Evolutionary conservation across 2,888 invertebrate genomes (phyloP).

Genomic region (Cosmopolites sordidus): DNA sequence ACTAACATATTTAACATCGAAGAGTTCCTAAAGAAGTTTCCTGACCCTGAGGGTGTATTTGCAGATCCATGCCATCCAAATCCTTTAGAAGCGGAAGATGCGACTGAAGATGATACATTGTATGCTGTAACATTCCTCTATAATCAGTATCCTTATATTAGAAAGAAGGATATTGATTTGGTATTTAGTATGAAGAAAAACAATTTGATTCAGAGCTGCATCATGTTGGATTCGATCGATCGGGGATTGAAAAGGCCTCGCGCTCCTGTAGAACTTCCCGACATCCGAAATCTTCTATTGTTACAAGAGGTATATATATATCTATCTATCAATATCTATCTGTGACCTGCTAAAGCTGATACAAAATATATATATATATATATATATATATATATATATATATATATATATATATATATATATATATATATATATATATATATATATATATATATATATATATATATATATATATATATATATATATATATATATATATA

Average conservation of each 20-base stretch:
- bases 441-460: no score
- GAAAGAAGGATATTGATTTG: conserved; percentile 35
- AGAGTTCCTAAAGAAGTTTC: conserved; percentile 36
- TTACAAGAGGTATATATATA: conserved; percentile 39
- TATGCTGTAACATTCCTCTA: conserved; percentile 37
- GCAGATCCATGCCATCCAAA: conserved; percentile 30
- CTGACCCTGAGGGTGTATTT: conserved; percentile 37
- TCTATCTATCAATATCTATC: neutral
- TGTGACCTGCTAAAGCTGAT: no score
- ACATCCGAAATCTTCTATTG: conserved; percentile 37
- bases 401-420: no score
- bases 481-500: no score
- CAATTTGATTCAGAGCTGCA: conserved; percentile 36
- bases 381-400: no score
- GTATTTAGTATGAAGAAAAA: conserved; percentile 34
- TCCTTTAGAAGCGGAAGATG: conserved; percentile 29
- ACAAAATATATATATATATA: no score
- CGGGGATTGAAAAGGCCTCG: conserved; percentile 30
- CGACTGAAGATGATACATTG: conserved; percentile 29
- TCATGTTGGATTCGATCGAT: conserved; percentile 33
- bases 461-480: no score
- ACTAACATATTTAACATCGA: conserved; percentile 33
- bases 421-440: no score
- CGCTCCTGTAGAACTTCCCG: conserved; percentile 12
- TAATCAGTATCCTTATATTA: conserved; percentile 36